A percentile compares a stretch with the other conserved stretches of the same genome.
Conservation (phyloP, 2,113 vertebrate species). For the Passerina amoena region DNA sequence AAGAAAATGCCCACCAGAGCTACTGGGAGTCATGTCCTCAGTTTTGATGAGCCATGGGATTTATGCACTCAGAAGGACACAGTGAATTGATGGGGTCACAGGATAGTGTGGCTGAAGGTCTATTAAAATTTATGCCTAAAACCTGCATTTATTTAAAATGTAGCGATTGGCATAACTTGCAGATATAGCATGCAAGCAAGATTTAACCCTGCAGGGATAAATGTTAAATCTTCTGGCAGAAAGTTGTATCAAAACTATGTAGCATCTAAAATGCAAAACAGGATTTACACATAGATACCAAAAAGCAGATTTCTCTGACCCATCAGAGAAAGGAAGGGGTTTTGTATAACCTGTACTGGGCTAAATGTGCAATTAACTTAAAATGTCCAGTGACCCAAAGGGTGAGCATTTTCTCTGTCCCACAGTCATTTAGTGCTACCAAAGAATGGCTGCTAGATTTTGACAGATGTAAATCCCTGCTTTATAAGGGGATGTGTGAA, state of each 20-base stretch:
- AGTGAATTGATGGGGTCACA: not conserved
- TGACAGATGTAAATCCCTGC: not conserved
- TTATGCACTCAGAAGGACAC: not conserved
- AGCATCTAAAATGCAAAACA: not conserved
- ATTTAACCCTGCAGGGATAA: not conserved
- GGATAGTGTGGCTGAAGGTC: not conserved
- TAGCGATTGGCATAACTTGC: not conserved
- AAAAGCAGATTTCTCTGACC: not conserved
- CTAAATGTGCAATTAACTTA: not conserved
- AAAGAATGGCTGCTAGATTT: not conserved
- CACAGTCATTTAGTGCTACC: not conserved
- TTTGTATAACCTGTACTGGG: not conserved
- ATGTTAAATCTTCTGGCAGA: not conserved
- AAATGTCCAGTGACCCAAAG: not conserved
- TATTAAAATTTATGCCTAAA: not conserved
- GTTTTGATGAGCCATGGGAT: not conserved
- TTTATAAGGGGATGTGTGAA: not conserved
- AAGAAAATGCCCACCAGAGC: not conserved
- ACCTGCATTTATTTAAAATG: not conserved
- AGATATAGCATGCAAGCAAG: not conserved
- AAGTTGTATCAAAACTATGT: not conserved
- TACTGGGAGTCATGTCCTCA: not conserved
- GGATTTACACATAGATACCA: not conserved
- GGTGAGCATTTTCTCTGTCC: not conserved
- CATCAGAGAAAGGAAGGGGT: not conserved